Conservation (phyloP, 1,140 invertebrate genomes). For the Pseudomyrmex dendroicus region DNA sequence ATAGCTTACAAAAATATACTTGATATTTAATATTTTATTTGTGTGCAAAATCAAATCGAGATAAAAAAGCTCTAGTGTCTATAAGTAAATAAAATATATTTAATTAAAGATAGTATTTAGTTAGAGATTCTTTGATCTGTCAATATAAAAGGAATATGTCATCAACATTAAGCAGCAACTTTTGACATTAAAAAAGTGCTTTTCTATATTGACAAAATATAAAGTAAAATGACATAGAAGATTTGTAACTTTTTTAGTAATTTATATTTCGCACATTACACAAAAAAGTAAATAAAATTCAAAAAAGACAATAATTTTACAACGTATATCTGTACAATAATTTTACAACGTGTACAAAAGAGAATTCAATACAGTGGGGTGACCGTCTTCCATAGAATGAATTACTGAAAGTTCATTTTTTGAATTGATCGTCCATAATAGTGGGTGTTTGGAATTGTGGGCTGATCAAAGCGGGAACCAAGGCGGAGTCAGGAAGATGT, state of each 20-base stretch:
- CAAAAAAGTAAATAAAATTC: constrained; percentile 35
- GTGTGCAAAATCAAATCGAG: neutral
- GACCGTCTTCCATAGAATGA: constrained; percentile 58
- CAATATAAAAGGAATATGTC: neutral
- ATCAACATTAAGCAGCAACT: neutral
- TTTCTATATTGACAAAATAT: too few relatives aligned
- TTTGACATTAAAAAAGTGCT: neutral
- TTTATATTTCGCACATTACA: constrained; percentile 22
- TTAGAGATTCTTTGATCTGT: neutral
- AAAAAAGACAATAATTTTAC: too few relatives aligned
- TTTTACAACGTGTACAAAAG: neutral
- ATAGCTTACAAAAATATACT: constrained; percentile 15
- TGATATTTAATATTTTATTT: neutral
- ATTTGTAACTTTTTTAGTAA: neutral
- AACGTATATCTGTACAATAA: too few relatives aligned
- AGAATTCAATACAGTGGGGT: constrained; percentile 57
- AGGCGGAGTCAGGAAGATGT: constrained; percentile 78
- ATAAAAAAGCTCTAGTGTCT: neutral
- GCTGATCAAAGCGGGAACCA: constrained; percentile 75
- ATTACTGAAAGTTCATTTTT: constrained; percentile 72
- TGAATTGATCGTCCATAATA: constrained; percentile 80
- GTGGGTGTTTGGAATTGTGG: constrained; percentile 78
- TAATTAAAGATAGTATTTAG: too few relatives aligned
- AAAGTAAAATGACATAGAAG: too few relatives aligned
- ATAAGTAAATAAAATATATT: too few relatives aligned